These are phyloP conservation scores for Salticus scenicus DNA, from an alignment of 2,888 invertebrate species.

Conservation along the genomic window DNA sequence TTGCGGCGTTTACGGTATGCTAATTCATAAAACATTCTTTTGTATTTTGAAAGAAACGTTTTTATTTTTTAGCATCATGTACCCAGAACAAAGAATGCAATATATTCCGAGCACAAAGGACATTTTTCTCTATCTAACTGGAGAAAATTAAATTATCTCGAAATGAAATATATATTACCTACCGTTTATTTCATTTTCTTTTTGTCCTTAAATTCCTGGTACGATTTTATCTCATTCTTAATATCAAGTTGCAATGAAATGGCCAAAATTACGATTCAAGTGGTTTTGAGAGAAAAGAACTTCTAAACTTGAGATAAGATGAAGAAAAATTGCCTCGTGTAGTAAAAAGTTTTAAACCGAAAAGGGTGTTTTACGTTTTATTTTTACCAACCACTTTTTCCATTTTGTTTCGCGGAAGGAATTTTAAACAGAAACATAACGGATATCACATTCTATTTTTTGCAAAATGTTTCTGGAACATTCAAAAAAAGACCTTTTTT, in stretches of 20 bases:
- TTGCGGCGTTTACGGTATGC: too few relatives aligned
- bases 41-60: neutral
- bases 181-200: constrained; percentile 22
- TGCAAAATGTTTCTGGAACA: constrained; percentile 33
- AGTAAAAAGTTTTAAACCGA: constrained; percentile 60
- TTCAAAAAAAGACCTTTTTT: constrained; percentile 42
- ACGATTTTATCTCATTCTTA: constrained; percentile 33
- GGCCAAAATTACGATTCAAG: constrained; percentile 27
- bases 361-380: neutral
- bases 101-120: constrained; percentile 10
- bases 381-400: neutral
- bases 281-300: constrained; percentile 16
- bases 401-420: constrained; percentile 55
- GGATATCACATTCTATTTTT: constrained; percentile 63
- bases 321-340: constrained; percentile 37
- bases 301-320: constrained; percentile 51
- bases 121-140: neutral
- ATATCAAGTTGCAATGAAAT: constrained; percentile 67
- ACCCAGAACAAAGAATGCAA: neutral
- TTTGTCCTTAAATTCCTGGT: constrained; percentile 26
- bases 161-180: constrained; percentile 34
- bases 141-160: constrained; percentile 60
- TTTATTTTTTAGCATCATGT: constrained; percentile 5
- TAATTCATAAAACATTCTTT: constrained; percentile 19
- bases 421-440: constrained; percentile 57